Percentiles rank a stretch among this genome's conserved stretches.
Conservation (phyloP, 2,888 invertebrate genomes). For the Portevinia maculata region DNA sequence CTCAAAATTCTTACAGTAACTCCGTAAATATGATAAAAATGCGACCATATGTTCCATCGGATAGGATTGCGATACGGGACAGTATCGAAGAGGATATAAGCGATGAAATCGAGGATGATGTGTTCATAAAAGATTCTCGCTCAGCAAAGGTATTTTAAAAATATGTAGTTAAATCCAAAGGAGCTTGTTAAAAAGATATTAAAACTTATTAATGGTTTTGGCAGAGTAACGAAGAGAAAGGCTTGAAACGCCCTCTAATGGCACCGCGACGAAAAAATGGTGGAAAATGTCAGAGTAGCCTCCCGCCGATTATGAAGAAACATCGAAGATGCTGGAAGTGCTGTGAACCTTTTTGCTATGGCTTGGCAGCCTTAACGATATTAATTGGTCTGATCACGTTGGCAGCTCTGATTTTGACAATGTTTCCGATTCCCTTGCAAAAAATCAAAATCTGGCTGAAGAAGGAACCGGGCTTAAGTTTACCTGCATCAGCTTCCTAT, state of each 20-base stretch:
- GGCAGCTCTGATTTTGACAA: conserved; percentile 86
- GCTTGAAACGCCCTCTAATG: conserved; percentile 89
- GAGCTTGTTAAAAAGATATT: not conserved
- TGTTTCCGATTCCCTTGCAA: conserved; percentile 87
- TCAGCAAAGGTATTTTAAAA: conserved; percentile 84
- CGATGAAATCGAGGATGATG: conserved; percentile 91
- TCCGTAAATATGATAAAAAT: conserved; percentile 81
- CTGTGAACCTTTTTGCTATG: conserved; percentile 87
- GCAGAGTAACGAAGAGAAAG: conserved; percentile 86
- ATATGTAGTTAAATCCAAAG: not conserved
- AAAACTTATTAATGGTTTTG: conserved; percentile 73
- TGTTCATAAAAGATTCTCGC: conserved; percentile 89
- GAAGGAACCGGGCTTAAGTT: conserved; percentile 71
- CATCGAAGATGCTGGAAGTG: conserved; percentile 84
- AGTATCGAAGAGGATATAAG: conserved; percentile 89
- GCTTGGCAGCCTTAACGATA: conserved; percentile 85
- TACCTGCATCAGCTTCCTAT: conserved; percentile 68
- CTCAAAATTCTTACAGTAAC: conserved; percentile 35
- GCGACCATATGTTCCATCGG: conserved; percentile 86
- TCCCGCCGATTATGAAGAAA: conserved; percentile 84
- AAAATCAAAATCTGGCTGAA: conserved; percentile 85
- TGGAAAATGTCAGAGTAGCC: conserved; percentile 81
- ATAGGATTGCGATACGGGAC: conserved; percentile 86
- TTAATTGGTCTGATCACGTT: conserved; percentile 86
- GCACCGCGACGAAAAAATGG: conserved; percentile 87